Evolutionary conservation across 2,113 vertebrate genomes (phyloP), one percentile per base, ranked within the genome.

Genomic region (Mustelus asterias): DNA sequence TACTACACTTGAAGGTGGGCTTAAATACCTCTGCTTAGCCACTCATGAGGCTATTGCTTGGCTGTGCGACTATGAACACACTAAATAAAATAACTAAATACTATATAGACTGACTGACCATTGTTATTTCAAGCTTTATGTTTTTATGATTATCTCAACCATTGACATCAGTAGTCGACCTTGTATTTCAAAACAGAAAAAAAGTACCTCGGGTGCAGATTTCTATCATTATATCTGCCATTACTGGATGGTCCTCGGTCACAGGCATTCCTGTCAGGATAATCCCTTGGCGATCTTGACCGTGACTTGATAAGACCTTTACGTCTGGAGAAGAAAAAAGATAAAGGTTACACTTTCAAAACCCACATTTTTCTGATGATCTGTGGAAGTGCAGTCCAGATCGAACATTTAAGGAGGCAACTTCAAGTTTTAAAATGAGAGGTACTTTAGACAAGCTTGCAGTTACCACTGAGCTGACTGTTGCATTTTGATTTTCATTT

Each of bases 221-320:
- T 95, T 96, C 95, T 97, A 65, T 98, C 97, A 96, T 97, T 97
- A 70, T 97, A 96, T 96, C 54, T 96, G 0, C 97, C 97, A 96
- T 97, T 97, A 97, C 97, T 97, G 22, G 97, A 97, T 96, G 94
- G 96, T 1, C 98, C 97, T 37, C 97, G 96, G 85, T 98, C 98
- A 54, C 97, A 97, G 11, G 41, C 97, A 96, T 96, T 97, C 6
- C 97, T 97, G 96, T 98, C 97, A 80, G 97, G 97, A 96, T 98
- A 96, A n/a, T 97, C 97, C 97, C 97, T 97, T 48, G 97, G 97
- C 88, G 97, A 97, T 0, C 95, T 96, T 96, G 97, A 98, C 60
- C 97, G 33, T 22, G 89, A 93, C 60, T 41, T 96, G 29, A 97
- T 97, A 95, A 5, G 96, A 1, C 97, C 97, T 96, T 18, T 26